Conservation (phyloP, 1,140 invertebrate genomes). For the Heliconius congener region DNA sequence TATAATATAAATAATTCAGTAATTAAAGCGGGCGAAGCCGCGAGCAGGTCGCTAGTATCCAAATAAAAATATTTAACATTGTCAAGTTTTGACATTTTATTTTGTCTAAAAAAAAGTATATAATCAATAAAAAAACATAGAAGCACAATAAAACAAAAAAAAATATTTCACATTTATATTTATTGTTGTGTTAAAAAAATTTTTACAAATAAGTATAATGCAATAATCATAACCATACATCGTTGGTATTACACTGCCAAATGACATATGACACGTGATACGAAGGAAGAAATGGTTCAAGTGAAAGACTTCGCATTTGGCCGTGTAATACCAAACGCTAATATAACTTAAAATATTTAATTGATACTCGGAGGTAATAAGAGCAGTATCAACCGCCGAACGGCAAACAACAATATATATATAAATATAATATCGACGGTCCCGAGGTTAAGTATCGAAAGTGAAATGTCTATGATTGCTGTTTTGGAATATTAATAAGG, state of each 20-base stretch:
- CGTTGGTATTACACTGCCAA: slow-evolving; percentile 61
- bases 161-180: slow-evolving; percentile 78
- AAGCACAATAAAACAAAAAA: slow-evolving; percentile 57
- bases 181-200: slow-evolving; percentile 81
- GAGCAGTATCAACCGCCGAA: slow-evolving; percentile 67
- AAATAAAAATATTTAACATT: too few relatives aligned
- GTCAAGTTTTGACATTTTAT: too few relatives aligned
- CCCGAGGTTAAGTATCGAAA: neutral
- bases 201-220: slow-evolving; percentile 80
- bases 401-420: neutral
- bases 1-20: too few relatives aligned
- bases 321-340: slow-evolving; percentile 59
- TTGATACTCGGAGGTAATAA: slow-evolving; percentile 81
- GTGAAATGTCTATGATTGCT: neutral
- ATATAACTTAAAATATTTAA: slow-evolving; percentile 74
- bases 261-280: slow-evolving; percentile 35
- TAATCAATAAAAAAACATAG: neutral
- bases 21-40: too few relatives aligned
- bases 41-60: too few relatives aligned
- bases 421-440: too few relatives aligned
- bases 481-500: too few relatives aligned
- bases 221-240: slow-evolving; percentile 71
- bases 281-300: slow-evolving; percentile 24
- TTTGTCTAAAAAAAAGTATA: too few relatives aligned
- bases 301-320: slow-evolving; percentile 30